Conservation (phyloP, 1,140 invertebrate species). For the Papilio polyxenes region DNA sequence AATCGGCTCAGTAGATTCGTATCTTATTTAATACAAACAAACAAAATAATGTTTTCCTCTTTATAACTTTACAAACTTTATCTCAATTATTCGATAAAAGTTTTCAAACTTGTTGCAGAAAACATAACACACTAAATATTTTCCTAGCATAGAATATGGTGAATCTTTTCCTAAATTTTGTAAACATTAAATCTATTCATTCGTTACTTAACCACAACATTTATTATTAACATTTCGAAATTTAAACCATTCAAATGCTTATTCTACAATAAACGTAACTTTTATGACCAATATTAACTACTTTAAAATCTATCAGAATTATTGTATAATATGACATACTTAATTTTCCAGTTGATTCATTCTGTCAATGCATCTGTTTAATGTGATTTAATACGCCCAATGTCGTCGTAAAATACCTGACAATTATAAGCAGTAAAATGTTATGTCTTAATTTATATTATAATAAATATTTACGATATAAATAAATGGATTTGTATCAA, state of each 20-base stretch:
- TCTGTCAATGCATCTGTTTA: background rate
- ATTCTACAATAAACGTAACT: background rate
- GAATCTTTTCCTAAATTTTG: too few species aligned
- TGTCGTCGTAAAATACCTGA: background rate
- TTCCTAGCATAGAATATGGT: too few species aligned
- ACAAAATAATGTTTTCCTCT: too few species aligned
- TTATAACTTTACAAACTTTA: too few species aligned
- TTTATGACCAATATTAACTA: background rate
- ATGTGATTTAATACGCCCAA: slow-evolving; percentile 4
- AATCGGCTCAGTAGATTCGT: too few species aligned
- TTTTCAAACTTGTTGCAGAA: too few species aligned
- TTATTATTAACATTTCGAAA: too few species aligned
- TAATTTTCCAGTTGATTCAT: background rate
- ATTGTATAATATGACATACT: background rate
- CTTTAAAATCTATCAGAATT: background rate
- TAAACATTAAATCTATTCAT: background rate
- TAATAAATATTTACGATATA: background rate
- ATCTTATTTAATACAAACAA: too few species aligned
- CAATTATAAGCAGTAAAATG: background rate
- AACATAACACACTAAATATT: too few species aligned
- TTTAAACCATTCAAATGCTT: background rate
- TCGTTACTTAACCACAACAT: slow-evolving; percentile 19
- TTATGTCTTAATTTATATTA: slow-evolving; percentile 2
- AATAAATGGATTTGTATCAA: background rate
- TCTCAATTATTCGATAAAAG: too few species aligned